Evolutionary conservation across 2,888 invertebrate species (phyloP).

Genomic region (Neoascia interrupta): DNA sequence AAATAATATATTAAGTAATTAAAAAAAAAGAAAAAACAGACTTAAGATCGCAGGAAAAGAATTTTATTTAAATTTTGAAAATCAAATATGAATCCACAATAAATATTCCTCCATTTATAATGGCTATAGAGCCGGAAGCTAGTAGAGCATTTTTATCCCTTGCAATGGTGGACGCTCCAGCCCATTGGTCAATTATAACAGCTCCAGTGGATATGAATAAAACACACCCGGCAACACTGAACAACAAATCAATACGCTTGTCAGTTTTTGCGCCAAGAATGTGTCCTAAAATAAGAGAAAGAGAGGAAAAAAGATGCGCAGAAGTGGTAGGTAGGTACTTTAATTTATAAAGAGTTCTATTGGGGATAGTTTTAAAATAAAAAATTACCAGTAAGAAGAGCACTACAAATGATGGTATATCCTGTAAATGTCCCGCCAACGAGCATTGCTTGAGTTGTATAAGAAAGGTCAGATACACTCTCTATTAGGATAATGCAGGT

Average conservation of each 20-base stretch:
- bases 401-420: slow-evolving; percentile 74
- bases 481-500: slow-evolving; percentile 74
- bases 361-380: too few species aligned
- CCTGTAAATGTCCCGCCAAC: slow-evolving; percentile 75
- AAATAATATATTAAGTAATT: not conserved
- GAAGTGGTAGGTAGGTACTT: not conserved
- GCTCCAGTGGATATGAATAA: slow-evolving; percentile 74
- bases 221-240: slow-evolving; percentile 73
- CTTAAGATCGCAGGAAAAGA: not conserved
- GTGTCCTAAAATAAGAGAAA: slow-evolving; percentile 71
- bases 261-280: slow-evolving; percentile 73
- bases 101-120: slow-evolving; percentile 73
- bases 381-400: slow-evolving; percentile 74
- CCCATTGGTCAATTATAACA: slow-evolving; percentile 74
- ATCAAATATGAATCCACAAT: slow-evolving; percentile 73
- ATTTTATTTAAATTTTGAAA: slow-evolving; percentile 61
- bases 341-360: not conserved
- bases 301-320: not conserved
- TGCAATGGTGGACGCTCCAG: slow-evolving; percentile 48
- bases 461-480: slow-evolving; percentile 72
- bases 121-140: slow-evolving; percentile 72
- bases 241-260: slow-evolving; percentile 74
- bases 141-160: slow-evolving; percentile 72
- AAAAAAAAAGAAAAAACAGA: not conserved
- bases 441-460: slow-evolving; percentile 75